A percentile compares a stretch with the other conserved stretches of the same genome.
Evolutionary conservation across 2,797 vertebrate genomes (phyloP).

Genomic region (Galagoides demidoff): DNA sequence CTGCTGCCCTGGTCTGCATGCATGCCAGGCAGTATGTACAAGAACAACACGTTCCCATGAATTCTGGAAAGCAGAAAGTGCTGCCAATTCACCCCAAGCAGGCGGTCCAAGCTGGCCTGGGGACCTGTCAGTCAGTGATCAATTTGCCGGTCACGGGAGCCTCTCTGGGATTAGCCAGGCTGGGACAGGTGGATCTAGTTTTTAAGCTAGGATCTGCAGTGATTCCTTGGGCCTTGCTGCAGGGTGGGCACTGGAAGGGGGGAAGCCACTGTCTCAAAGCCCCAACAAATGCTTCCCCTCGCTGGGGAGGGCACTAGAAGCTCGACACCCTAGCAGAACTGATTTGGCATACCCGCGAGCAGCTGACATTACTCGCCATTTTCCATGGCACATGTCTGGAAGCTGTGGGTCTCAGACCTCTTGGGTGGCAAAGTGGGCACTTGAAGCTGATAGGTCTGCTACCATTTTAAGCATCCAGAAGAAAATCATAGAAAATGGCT

Average conservation of each 20-base stretch:
- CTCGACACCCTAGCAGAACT: constrained; percentile 50
- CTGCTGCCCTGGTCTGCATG: neutral
- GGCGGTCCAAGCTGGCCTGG: constrained; percentile 62
- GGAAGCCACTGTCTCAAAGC: constrained; percentile 1
- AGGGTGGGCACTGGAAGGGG: neutral
- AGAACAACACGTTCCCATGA: constrained; percentile 69
- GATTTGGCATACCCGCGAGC: constrained; percentile 63
- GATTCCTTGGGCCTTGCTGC: neutral
- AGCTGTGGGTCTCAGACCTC: neutral
- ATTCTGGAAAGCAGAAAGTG: neutral
- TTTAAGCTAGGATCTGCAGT: neutral
- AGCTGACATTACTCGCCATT: constrained; percentile 51
- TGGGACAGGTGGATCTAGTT: constrained; percentile 67
- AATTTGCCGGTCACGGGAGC: constrained; percentile 23
- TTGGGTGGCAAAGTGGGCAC: constrained; percentile 13
- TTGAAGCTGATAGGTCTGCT: neutral
- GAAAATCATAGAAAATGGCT: neutral
- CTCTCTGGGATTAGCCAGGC: neutral
- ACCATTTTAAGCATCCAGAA: neutral
- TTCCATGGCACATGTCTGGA: constrained; percentile 30
- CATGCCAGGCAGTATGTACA: constrained; percentile 37
- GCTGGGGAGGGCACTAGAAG: constrained; percentile 59
- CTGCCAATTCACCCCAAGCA: constrained; percentile 21
- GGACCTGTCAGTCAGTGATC: constrained; percentile 61
- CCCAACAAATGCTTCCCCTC: constrained; percentile 24